Evolutionary conservation across 2,113 vertebrate species (phyloP), one percentile per base, ranked within the genome.

Genomic region (Lamprologus callipterus): DNA sequence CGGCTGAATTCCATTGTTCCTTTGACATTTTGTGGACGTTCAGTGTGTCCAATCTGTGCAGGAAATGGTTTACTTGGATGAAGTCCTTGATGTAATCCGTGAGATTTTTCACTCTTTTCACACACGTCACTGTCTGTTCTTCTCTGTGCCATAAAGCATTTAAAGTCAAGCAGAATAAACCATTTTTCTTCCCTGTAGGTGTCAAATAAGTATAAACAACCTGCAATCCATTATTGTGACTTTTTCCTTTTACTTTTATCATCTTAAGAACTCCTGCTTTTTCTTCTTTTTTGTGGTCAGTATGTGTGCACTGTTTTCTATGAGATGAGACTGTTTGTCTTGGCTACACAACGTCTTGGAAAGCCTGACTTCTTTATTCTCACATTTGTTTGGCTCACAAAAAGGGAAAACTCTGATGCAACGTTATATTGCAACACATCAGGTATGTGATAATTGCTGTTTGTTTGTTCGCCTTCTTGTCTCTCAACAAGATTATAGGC

Each of bases 31-130:
- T 35, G 86, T 85, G 75, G 85, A 89, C 3, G 8, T 54, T 40
- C 78, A 19, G 31, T 68, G 47, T 80, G 82, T 91, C 86, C 73
- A 89, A 85, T 90, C 70, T 83, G 86, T 31, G 81, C 75, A 89
- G 86, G 88, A 85, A 85, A 28, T 2, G 28, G 9, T 85, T 91
- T 80, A 70, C 53, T 68, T 81, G 83, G 84, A 87, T 21, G 37
- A 82, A 23, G n/a, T 75, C n/a, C 47, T 81, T 65, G 68, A 86
- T 80, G 49, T 51, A 88, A 86, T 84, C 63, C 19, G 3, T 78
- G 19, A 75, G 79, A 58, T 87, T 91, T 83, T 87, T 81, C 21
- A 53, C 75, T 60, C 54, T 14, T 11, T 81, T 85, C 68, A 42
- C 16, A 53, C 45, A 80, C 23, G 1, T 81, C 23, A 58, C 58